These are phyloP conservation scores for Tipula lateralis DNA, from an alignment of 2,888 invertebrate species.

Conservation along the genomic window DNA sequence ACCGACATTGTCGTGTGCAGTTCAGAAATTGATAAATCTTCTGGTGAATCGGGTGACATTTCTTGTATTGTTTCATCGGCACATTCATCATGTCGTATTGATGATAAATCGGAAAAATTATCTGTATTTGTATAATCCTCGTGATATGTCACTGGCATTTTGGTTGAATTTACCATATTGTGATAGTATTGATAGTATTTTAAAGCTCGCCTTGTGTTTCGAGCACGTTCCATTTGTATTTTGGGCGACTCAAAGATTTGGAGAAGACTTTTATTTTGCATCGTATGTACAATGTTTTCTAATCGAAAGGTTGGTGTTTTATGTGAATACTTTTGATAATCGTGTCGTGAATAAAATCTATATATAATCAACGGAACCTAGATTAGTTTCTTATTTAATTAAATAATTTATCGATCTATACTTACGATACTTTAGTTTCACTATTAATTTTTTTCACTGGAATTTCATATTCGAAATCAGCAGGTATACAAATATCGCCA, in stretches of 20 bases:
- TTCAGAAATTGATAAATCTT: background rate
- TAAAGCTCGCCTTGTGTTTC: background rate
- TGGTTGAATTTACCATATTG: background rate
- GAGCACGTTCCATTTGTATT: background rate
- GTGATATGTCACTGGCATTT: background rate
- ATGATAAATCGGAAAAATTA: background rate
- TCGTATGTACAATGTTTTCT: background rate
- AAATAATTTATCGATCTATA: background rate
- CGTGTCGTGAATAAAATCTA: background rate
- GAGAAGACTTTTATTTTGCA: background rate
- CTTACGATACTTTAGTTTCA: background rate
- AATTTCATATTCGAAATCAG: background rate
- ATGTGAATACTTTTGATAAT: background rate
- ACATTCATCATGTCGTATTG: background rate
- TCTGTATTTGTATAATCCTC: background rate
- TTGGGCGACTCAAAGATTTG: background rate
- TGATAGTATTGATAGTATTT: background rate
- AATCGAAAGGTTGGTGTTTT: background rate
- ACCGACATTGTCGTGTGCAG: background rate
- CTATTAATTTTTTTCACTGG: background rate
- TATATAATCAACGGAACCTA: too few species aligned
- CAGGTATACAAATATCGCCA: background rate
- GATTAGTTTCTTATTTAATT: too few species aligned
- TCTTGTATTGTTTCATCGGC: background rate
- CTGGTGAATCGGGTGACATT: background rate